Evolutionary conservation across 2,797 vertebrate species (phyloP).

Genomic region (Squalus acanthias): DNA sequence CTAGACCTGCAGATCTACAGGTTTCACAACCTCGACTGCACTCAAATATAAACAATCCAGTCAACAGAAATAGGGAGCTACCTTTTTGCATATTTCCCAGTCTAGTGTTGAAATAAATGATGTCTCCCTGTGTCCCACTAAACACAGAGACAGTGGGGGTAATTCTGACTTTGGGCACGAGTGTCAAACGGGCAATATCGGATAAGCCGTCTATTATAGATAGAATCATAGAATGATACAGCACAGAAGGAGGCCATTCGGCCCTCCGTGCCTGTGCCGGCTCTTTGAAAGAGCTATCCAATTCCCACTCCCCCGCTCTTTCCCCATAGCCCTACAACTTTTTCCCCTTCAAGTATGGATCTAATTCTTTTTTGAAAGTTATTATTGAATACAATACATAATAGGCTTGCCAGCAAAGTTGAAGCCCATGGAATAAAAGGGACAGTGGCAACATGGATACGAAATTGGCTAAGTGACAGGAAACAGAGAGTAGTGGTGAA

Average conservation of each 20-base stretch:
- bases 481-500: no score
- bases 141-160: background rate
- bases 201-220: background rate
- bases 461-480: no score
- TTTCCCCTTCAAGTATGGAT: background rate
- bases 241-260: background rate
- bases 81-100: background rate
- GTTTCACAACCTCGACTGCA: background rate
- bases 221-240: background rate
- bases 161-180: background rate
- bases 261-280: background rate
- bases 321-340: background rate
- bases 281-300: background rate
- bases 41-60: background rate
- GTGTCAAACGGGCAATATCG: background rate
- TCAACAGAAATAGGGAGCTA: background rate
- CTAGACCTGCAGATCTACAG: background rate
- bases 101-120: background rate
- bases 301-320: background rate
- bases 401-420: no score
- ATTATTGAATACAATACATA: no score
- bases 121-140: background rate
- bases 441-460: no score
- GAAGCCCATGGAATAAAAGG: no score
- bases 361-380: no score